Evolutionary conservation across 2,797 vertebrate species (phyloP).

Genomic region (Podarcis lilfordi): DNA sequence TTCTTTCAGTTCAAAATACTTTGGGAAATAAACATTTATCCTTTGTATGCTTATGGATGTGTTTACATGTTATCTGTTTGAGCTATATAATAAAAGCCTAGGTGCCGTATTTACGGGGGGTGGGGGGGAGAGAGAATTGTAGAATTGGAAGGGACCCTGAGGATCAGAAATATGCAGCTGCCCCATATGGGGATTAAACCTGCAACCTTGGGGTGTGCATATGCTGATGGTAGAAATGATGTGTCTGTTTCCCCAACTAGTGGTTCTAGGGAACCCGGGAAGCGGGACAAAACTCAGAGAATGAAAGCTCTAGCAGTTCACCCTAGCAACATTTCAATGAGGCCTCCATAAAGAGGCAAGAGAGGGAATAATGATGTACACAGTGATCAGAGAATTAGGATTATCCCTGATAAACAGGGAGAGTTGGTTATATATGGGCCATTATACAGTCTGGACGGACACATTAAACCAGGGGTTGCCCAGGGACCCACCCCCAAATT

Average conservation of each 20-base stretch:
- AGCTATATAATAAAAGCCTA: constrained; percentile 66
- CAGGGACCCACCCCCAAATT: too few relatives aligned
- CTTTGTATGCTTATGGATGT: constrained; percentile 68
- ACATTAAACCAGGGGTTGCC: too few relatives aligned
- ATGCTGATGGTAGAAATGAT: too few relatives aligned
- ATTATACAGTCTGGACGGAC: not conserved
- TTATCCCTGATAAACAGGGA: not conserved
- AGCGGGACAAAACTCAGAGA: too few relatives aligned
- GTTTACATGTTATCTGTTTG: constrained; percentile 72
- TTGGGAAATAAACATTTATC: constrained; percentile 72
- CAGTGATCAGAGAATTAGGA: not conserved
- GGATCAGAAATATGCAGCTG: too few relatives aligned
- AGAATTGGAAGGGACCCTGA: too few relatives aligned
- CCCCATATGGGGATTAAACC: too few relatives aligned
- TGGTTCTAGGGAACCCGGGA: too few relatives aligned
- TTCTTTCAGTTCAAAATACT: constrained; percentile 64
- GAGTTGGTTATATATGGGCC: not conserved
- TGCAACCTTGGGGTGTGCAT: too few relatives aligned
- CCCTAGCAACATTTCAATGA: not conserved
- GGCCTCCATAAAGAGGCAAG: not conserved
- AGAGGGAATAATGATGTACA: not conserved
- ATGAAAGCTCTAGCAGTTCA: not conserved
- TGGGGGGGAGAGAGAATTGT: too few relatives aligned
- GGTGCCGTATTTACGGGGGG: not conserved
- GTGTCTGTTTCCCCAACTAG: too few relatives aligned